Conservation (phyloP, 2,888 invertebrate genomes). For the Chloroclysta siterata region DNA sequence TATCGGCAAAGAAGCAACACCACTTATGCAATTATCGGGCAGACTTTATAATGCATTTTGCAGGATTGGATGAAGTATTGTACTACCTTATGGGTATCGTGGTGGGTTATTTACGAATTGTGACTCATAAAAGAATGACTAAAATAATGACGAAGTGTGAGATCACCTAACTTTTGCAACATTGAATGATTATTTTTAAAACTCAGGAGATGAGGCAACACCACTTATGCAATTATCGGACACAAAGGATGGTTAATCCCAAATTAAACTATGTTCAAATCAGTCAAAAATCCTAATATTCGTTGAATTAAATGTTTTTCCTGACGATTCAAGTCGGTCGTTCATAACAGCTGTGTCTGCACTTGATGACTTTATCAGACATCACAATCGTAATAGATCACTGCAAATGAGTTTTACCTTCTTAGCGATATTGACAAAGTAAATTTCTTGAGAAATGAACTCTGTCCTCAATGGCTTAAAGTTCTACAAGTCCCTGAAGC, state of each 20-base stretch:
- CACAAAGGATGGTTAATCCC: too few species aligned
- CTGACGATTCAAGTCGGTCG: constrained; percentile 20
- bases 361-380: constrained; percentile 26
- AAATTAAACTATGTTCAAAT: neutral
- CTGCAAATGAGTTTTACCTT: constrained; percentile 24
- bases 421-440: constrained; percentile 9
- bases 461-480: constrained; percentile 11
- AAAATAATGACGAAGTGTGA: constrained; percentile 18
- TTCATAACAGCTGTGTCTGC: constrained; percentile 26
- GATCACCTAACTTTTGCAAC: constrained; percentile 7
- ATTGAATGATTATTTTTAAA: neutral
- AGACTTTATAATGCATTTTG: neutral
- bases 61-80: neutral
- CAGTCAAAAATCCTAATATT: neutral
- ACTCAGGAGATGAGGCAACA: neutral
- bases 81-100: neutral
- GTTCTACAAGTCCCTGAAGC: constrained; percentile 6
- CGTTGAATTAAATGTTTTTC: neutral
- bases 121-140: constrained; percentile 12
- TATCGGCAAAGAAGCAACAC: too few species aligned
- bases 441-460: constrained; percentile 15
- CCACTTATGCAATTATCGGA: too few species aligned
- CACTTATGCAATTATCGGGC: too few species aligned
- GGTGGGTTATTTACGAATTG: neutral
- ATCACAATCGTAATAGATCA: constrained; percentile 34